These are phyloP conservation scores for Melieria crassipennis DNA, from an alignment of 2,888 invertebrate genomes.

Conservation along the genomic window DNA sequence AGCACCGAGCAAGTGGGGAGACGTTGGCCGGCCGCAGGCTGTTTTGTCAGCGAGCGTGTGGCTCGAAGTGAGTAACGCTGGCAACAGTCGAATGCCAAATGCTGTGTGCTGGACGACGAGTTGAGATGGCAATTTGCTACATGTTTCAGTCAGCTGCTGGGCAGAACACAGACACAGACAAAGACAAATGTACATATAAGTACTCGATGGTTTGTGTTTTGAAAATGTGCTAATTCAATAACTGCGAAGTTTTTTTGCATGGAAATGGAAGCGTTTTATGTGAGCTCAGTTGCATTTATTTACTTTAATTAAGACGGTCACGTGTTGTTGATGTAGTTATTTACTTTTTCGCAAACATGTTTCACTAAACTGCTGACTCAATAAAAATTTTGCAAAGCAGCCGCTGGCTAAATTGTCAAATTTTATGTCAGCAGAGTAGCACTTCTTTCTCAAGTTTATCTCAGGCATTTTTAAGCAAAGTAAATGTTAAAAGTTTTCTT, in stretches of 20 bases:
- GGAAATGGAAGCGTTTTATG: constrained; percentile 31
- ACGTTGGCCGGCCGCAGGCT: constrained; percentile 22
- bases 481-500: no score
- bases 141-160: no score
- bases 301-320: constrained; percentile 48
- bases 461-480: no score
- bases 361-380: background rate
- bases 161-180: no score
- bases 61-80: background rate
- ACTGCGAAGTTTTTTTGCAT: background rate
- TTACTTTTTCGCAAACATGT: constrained; percentile 16
- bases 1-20: background rate
- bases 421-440: no score
- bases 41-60: constrained; percentile 22
- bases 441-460: no score
- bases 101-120: background rate
- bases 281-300: constrained; percentile 33
- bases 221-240: background rate
- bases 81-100: background rate
- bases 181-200: background rate
- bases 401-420: no score
- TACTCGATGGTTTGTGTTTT: background rate
- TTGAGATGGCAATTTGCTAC: no score
- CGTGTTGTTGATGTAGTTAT: constrained; percentile 43
- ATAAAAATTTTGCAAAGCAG: no score